phyloP scores from a whole-genome alignment of 2,113 vertebrate species.

The Stigmatopora argus region DNA sequence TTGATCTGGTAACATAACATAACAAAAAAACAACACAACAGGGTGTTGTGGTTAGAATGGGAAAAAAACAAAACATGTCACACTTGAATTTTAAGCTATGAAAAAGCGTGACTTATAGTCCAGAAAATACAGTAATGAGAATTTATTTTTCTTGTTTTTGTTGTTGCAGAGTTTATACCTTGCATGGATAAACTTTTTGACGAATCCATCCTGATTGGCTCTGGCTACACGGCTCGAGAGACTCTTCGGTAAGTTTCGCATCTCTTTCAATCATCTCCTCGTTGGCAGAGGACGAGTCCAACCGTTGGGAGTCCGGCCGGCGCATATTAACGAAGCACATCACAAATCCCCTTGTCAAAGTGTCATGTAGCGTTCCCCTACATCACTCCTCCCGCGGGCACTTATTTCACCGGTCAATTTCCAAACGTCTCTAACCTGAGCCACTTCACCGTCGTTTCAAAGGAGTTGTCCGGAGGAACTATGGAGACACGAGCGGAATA shows the following conservation, averaged over 20 bases:
- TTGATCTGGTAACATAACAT: too few species aligned
- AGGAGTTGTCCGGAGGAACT: conserved; percentile 33
- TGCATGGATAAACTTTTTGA: conserved; percentile 99
- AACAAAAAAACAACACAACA: too few species aligned
- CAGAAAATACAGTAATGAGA: too few species aligned
- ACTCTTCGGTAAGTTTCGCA: conserved; percentile 81
- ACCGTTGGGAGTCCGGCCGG: conserved; percentile 42
- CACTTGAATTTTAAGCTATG: too few species aligned
- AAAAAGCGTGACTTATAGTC: too few species aligned
- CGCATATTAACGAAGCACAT: conserved; percentile 44
- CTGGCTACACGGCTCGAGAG: conserved; percentile 93
- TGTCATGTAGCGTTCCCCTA: conserved; percentile 34
- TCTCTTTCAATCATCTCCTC: conserved; percentile 9
- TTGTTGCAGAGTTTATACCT: conserved; percentile 88
- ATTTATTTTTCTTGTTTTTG: neutral
- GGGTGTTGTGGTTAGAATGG: too few species aligned
- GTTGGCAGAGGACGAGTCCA: conserved; percentile 22
- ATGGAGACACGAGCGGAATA: conserved; percentile 37
- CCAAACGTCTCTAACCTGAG: conserved; percentile 35
- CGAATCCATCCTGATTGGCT: conserved; percentile 93
- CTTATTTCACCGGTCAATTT: conserved; percentile 13
- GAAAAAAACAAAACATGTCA: too few species aligned
- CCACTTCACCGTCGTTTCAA: conserved; percentile 48
- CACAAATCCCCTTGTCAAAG: conserved; percentile 41
- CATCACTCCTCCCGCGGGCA: conserved; percentile 29